Base-by-base conservation (phyloP, 35 echinoderm and acorn worm genomes). In the Eucidaris tribuloides region DNA sequence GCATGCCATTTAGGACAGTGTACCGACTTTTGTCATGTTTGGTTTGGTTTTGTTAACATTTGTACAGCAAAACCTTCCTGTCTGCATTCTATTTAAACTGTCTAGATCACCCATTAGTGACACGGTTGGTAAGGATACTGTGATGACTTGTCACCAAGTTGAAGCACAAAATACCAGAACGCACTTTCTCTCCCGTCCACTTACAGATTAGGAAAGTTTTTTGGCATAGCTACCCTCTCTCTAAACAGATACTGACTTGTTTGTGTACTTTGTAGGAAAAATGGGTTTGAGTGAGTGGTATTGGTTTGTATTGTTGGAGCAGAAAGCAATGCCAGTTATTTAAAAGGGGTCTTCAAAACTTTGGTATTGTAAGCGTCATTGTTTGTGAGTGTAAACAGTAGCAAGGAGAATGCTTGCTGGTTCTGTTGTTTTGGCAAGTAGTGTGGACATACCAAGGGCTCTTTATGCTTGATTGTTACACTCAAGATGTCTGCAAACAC, bases 101-200 rank as follows among this genome's bases (percentile, higher is more conserved):
- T 74, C 68, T 74, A 33, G 68, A n/a, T 19, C 68, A 74, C 44
- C 68, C 44, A 74, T 74, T 74, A 74, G 68, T 41, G 68, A 74
- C n/a, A 74, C 29, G 68, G 24, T 74, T 72, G 29, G 41, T 35
- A 35, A 30, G 32, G 24, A 68, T 15, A 68, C 7, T 5, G 37
- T 74, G 68, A 44, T 15, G 37, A 41, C 44, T 35, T 41, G 37
- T 6, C 68, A 72, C 66, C 66, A 74, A 74, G 68, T 74, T 74
- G 68, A 74, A 74, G 40, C 68, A 23, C 68, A 74, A 14, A 25
- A 25, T 74, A 40, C 68, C 11, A 74, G 19, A 41, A 40, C 24
- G 31, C 28, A 3, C 36, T 40, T 74, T 40, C 37, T n/a, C 41
- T 68, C 44, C n/a, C 38, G 34, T 74, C 28, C 48, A n/a, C n/a